Evolutionary conservation across 2,113 vertebrate genomes (phyloP), one percentile per base, ranked within the genome.

Genomic region (Limnothrissa miodon): DNA sequence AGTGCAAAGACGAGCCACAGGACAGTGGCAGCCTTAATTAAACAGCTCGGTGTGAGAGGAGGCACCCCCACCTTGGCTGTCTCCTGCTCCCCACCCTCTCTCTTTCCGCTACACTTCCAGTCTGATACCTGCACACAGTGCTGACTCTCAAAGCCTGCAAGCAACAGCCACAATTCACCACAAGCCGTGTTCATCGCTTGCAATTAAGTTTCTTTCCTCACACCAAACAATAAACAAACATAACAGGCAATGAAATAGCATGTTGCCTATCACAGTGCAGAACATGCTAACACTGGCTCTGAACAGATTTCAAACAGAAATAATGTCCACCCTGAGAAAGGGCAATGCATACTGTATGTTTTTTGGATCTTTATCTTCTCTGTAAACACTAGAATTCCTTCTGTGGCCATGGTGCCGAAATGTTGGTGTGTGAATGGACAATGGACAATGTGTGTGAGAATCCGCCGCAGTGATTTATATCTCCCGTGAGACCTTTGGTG

Each of bases 11-110:
- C 2, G 70, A 81, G 46, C 59, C 48, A 33, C 66, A 48, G 80
- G 59, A 33, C 85, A 78, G 84, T 82, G 80, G 81, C 70, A 78
- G 74, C 84, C 56, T 82, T 79, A 85, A 82, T 86, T 88, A 89
- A 91, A 88, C 87, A 86, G 85, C 84, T 86, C 78, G 53, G 78
- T 56, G 17, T 6, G 29, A 79, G 39, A 39, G 82, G 10, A 39
- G 66, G 51, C 51, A 23, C 51, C 21, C 46, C 51, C 51, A 23
- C 51, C 51, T 56, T 1, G 51, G 29, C 66, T 74, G 33, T 74
- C 66, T 17, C 42, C 42, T 36, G 33, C 5, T 83, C 84, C 84
- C 86, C 9, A 6, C 42, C 66, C 29, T 79, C 25, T 59, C 2
- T n/a, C 39, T 5, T n/a, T 45, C 80, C 11, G 13, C n/a, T 39